Evolutionary conservation across 1,140 invertebrate genomes (phyloP).

Genomic region (Pollicipes pollicipes): DNA sequence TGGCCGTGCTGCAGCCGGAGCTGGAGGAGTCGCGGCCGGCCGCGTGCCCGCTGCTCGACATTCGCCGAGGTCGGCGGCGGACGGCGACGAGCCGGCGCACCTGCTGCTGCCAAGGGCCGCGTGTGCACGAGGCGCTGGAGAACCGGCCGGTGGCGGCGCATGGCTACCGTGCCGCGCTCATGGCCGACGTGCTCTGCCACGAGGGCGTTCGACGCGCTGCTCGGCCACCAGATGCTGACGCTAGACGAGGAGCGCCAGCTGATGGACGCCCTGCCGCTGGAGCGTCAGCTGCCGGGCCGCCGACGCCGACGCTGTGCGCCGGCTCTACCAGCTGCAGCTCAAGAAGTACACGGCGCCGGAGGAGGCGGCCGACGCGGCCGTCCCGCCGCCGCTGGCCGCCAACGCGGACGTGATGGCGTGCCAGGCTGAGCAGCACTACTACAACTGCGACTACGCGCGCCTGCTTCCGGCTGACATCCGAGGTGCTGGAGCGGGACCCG

Average conservation of each 20-base stretch:
- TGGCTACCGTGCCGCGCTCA: slow-evolving; percentile 65
- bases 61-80: background rate
- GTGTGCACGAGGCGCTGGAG: slow-evolving; percentile 72
- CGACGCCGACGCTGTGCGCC: slow-evolving; percentile 40
- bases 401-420: slow-evolving; percentile 55
- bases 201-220: slow-evolving; percentile 77
- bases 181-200: slow-evolving; percentile 71
- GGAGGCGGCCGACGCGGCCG: slow-evolving; percentile 10
- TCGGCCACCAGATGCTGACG: slow-evolving; percentile 82
- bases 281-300: slow-evolving; percentile 39
- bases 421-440: slow-evolving; percentile 60
- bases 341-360: slow-evolving; percentile 44
- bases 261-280: slow-evolving; percentile 44
- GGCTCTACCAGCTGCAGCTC: slow-evolving; percentile 53
- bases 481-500: slow-evolving; percentile 59
- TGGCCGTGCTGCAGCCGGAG: slow-evolving; percentile 14
- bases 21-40: too few relatives aligned
- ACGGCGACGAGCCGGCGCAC: slow-evolving; percentile 32
- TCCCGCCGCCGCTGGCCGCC: too few relatives aligned
- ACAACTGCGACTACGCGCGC: slow-evolving; percentile 67
- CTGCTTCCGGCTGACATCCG: slow-evolving; percentile 51
- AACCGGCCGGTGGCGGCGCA: slow-evolving; percentile 69
- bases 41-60: too few relatives aligned
- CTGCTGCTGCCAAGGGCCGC: slow-evolving; percentile 66
- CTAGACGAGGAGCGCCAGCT: slow-evolving; percentile 54